Percentiles rank a stretch among this genome's conserved stretches.
Conservation (phyloP, 1,140 invertebrate genomes). For the Watersipora subatra region DNA sequence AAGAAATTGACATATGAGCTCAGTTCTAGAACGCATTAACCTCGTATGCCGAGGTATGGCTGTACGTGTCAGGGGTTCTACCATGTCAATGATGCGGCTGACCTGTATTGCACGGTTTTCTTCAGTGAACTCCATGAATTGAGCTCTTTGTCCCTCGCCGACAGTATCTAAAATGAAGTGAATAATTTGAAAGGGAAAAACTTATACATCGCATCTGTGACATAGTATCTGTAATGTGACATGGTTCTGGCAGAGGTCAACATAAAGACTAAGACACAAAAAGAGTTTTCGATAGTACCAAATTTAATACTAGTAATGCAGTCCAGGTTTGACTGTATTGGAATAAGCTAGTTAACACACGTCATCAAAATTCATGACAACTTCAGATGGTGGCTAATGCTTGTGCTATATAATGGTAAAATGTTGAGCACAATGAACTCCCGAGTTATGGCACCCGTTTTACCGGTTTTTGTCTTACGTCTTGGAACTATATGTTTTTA, state of each 20-base stretch:
- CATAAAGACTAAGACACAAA: slow-evolving; percentile 4
- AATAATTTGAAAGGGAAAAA: slow-evolving; percentile 14
- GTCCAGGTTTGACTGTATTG: background rate
- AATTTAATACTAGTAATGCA: background rate
- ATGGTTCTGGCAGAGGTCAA: background rate
- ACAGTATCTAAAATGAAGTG: slow-evolving; percentile 72
- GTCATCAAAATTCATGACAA: too few species aligned
- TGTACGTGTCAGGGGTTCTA: too few species aligned
- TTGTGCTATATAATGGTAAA: too few species aligned
- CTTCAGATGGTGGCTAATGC: too few species aligned
- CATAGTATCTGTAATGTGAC: background rate
- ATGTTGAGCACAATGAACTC: too few species aligned
- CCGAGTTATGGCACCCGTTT: too few species aligned
- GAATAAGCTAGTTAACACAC: background rate
- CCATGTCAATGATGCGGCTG: too few species aligned
- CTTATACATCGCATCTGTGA: background rate
- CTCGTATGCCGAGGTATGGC: too few species aligned
- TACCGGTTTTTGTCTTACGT: too few species aligned
- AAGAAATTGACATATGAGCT: too few species aligned
- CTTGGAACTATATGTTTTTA: too few species aligned
- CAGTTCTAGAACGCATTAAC: too few species aligned
- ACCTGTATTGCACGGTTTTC: slow-evolving; percentile 62
- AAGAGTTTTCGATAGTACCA: background rate
- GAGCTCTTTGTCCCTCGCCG: slow-evolving; percentile 77
- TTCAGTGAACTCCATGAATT: slow-evolving; percentile 89